Conservation (phyloP, 2,113 vertebrate species). For the Oryzias melastigma region DNA sequence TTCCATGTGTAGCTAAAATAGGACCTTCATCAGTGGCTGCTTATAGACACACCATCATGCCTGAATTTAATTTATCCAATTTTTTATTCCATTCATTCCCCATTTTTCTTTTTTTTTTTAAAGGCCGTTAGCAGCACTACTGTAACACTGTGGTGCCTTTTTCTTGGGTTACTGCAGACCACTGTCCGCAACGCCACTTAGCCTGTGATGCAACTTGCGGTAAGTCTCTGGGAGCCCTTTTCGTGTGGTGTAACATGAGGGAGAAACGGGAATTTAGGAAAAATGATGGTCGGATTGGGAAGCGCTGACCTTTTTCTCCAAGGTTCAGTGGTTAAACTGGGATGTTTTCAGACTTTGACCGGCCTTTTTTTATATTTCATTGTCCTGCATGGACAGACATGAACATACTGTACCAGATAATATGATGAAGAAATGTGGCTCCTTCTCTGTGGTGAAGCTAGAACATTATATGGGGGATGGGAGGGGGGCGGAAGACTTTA, state of each 20-base stretch:
- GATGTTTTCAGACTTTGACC: too few species aligned
- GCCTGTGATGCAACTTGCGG: constrained; percentile 40
- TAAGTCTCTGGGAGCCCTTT: constrained; percentile 17
- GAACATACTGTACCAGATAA: too few species aligned
- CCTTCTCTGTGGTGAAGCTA: too few species aligned
- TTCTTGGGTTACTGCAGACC: constrained; percentile 3
- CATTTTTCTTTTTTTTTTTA: background rate
- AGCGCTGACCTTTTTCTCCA: constrained; percentile 16
- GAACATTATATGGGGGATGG: too few species aligned
- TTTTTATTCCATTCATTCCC: constrained; percentile 28
- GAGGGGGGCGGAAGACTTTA: too few species aligned
- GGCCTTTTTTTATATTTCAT: too few species aligned
- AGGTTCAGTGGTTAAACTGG: background rate
- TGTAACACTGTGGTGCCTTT: constrained; percentile 6
- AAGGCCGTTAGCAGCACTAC: constrained; percentile 2
- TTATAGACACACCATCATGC: constrained; percentile 28
- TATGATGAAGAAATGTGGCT: too few species aligned
- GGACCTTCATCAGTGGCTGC: constrained; percentile 34
- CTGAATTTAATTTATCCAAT: too few species aligned
- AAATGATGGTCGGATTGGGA: constrained; percentile 8
- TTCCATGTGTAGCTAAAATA: constrained; percentile 46
- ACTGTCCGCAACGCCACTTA: constrained; percentile 13
- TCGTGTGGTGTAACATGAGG: constrained; percentile 13
- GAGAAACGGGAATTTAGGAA: constrained; percentile 25
- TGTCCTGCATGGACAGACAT: too few species aligned